Evolutionary conservation across 35 echinoderm and acorn worm genomes (phyloP), one percentile per base, ranked within the genome.

Genomic region (Lytechinus variegatus): DNA sequence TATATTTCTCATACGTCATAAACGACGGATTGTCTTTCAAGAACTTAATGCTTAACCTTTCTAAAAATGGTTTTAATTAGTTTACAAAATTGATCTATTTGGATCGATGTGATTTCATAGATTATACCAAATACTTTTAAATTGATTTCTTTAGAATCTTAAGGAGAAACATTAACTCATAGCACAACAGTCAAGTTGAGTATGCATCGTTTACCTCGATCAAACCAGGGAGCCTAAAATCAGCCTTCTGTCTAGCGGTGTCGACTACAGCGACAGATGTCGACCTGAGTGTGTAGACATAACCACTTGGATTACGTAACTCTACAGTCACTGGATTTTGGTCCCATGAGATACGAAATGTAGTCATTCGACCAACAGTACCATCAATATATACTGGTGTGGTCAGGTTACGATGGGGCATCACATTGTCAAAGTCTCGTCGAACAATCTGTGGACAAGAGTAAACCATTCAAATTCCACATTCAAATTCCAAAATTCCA

Each of bases 261-360:
- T 90, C 88, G 52, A 54, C 88, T 12, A 90, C 88, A 12, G 29
- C 28, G 6, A 90, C 88, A 79, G 19, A 8, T 10, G 88, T 90
- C 16, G 88, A 90, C 52, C 88, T 90, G 2, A 54, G 11, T 6
- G 10, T 54, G 16, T 90, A 90, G 29, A 90, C 52, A 21, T 52
- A 9, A 33, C 88, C 88, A 21, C 29, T 52, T 3, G 88, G 88
- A 21, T 90, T 90, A 10, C 52, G 88, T 12, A 90, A 33, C 28
- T 54, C 66, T 0, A 79, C 66, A 7, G 21, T 24, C 4, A 79
- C 9, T 5, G 11, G 53, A 27, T 93, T 57, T 27, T 54, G 54
- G 52, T 93, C 92, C 92, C 92, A 93, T 27, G 21, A 5, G 4
- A 93, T 10, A 28, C 92, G 52, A 54, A 93, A 93, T 54, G 92